phyloP scores from a whole-genome alignment of 2,113 vertebrate genomes.

The Cryptotis parvus region DNA sequence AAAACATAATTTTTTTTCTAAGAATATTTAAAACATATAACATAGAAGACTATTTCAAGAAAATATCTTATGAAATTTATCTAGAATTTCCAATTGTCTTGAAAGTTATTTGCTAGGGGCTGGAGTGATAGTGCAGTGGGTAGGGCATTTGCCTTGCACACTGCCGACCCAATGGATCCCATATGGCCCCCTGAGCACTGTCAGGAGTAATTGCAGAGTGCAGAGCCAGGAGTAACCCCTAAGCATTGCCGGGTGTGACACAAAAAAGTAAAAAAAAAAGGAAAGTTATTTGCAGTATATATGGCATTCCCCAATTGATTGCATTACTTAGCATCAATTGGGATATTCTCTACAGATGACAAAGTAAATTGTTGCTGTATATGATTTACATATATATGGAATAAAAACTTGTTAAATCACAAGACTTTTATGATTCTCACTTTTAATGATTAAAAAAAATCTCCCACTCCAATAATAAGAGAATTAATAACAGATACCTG shows the following conservation, averaged over 20 bases:
- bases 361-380: background rate
- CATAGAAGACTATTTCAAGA: constrained; percentile 40
- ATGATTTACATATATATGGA: background rate
- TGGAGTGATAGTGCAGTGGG: too few species aligned
- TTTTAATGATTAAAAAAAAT: constrained; percentile 32
- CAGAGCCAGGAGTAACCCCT: too few species aligned
- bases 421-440: constrained; percentile 46
- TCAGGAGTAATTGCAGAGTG: too few species aligned
- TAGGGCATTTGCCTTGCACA: too few species aligned
- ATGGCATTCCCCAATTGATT: constrained; percentile 22
- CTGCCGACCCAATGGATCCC: too few species aligned
- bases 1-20: too few species aligned
- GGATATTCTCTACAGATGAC: background rate
- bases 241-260: too few species aligned
- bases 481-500: constrained; percentile 55
- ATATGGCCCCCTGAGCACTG: too few species aligned
- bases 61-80: constrained; percentile 22
- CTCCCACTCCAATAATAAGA: constrained; percentile 7
- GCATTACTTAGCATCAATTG: background rate
- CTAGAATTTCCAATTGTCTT: constrained; percentile 28
- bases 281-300: too few species aligned
- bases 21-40: too few species aligned
- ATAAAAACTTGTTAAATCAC: constrained; percentile 15
- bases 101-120: too few species aligned
- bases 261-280: too few species aligned